These are phyloP conservation scores for Chrysogorgia sp. DNA, from an alignment of 92 coral and sea anemone genomes.

Conservation along the genomic window DNA sequence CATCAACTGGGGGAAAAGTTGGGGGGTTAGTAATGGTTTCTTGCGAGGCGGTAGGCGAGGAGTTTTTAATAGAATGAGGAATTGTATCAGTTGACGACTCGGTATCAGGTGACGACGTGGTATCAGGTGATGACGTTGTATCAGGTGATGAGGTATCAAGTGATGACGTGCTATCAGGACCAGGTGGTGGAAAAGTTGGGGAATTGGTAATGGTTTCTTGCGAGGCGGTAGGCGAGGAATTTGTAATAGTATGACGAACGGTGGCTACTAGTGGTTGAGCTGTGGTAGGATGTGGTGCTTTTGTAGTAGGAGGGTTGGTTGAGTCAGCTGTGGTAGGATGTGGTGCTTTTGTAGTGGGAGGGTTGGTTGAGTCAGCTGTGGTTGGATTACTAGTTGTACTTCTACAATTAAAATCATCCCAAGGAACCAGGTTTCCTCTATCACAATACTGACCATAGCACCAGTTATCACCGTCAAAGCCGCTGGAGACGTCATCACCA, in stretches of 20 bases:
- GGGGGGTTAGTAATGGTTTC: too few species aligned
- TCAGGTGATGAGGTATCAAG: too few species aligned
- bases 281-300: not conserved
- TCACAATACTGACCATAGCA: constrained; percentile 28
- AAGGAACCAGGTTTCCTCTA: constrained; percentile 19
- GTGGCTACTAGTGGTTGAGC: not conserved
- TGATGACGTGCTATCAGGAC: too few species aligned
- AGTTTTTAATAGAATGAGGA: not conserved
- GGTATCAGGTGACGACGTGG: too few species aligned
- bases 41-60: not conserved
- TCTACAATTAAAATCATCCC: constrained; percentile 2
- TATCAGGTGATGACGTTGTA: too few species aligned
- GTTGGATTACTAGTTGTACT: not conserved
- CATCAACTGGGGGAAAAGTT: not conserved
- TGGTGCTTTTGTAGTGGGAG: not conserved
- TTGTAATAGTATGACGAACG: not conserved
- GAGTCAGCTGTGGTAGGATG: not conserved
- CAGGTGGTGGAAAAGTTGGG: too few species aligned
- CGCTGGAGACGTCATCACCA: constrained; percentile 29
- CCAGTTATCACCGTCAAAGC: constrained; percentile 30
- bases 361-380: not conserved
- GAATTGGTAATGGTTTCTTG: too few species aligned
- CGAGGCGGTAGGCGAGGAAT: not conserved
- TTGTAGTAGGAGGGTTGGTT: not conserved
- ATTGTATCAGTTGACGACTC: too few species aligned